These are phyloP conservation scores for Achlya flavicornis DNA, from an alignment of 2,888 invertebrate genomes.

Conservation along the genomic window DNA sequence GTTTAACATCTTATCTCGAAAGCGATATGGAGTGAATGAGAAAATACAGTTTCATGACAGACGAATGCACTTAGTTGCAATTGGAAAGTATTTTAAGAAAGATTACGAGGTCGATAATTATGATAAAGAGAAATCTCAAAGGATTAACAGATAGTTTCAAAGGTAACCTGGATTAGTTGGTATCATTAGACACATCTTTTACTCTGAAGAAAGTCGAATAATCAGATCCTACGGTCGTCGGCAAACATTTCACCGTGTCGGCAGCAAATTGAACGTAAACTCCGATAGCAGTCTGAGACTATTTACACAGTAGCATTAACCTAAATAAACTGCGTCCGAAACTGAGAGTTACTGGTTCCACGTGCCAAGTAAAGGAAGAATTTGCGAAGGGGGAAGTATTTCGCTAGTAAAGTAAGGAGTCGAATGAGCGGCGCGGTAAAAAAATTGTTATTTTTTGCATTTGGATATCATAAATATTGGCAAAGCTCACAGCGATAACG, in stretches of 20 bases:
- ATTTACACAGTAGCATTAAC: conserved; percentile 15
- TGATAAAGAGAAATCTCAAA: background rate
- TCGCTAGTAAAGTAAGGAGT: background rate
- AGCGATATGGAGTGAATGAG: conserved; percentile 5
- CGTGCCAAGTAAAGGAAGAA: conserved; percentile 9
- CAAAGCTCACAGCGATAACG: conserved; percentile 58
- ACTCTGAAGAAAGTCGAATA: background rate
- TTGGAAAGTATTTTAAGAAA: background rate
- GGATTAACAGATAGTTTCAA: background rate
- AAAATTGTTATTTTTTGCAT: conserved; percentile 32
- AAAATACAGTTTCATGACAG: background rate
- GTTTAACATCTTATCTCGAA: conserved; percentile 14
- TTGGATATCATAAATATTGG: conserved; percentile 56
- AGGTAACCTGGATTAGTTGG: background rate
- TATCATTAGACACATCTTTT: conserved; percentile 5
- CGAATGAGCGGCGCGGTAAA: conserved; percentile 9
- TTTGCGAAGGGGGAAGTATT: conserved; percentile 7
- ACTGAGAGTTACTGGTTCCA: conserved; percentile 10
- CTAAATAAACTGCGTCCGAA: conserved; percentile 15
- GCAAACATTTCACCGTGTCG: conserved; percentile 3
- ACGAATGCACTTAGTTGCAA: conserved; percentile 5
- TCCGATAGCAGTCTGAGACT: conserved; percentile 12
- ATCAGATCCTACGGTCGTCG: conserved; percentile 7
- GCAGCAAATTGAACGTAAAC: conserved; percentile 8
- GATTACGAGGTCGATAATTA: background rate